Conservation (phyloP, 2,113 vertebrate genomes). For the Engystomops pustulosus region DNA sequence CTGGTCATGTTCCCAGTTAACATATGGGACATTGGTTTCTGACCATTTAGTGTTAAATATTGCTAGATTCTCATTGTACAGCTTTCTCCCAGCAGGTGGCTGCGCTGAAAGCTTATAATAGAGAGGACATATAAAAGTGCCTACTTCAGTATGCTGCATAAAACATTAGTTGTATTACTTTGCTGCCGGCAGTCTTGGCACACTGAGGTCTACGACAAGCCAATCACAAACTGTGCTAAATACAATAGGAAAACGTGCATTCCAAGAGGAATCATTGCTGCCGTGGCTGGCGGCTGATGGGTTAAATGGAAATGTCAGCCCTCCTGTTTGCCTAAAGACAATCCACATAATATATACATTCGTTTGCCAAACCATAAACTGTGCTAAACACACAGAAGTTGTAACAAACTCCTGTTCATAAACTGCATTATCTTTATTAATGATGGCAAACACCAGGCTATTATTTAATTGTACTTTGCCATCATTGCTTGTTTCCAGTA, state of each 20-base stretch:
- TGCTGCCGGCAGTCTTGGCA: constrained; percentile 40
- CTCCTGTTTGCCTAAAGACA: constrained; percentile 20
- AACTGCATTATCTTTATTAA: constrained; percentile 44
- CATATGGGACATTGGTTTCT: constrained; percentile 23
- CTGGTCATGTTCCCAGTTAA: constrained; percentile 19
- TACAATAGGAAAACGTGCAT: background rate
- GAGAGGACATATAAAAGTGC: constrained; percentile 42
- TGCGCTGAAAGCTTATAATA: constrained; percentile 31
- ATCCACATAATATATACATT: constrained; percentile 24
- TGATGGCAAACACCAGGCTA: constrained; percentile 35
- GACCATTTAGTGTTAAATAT: constrained; percentile 41
- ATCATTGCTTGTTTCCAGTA: constrained; percentile 60
- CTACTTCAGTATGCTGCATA: constrained; percentile 44
- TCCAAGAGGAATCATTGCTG: background rate
- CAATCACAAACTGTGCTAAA: constrained; percentile 30
- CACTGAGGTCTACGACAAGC: constrained; percentile 22
- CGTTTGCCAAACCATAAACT: constrained; percentile 39
- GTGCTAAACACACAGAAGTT: constrained; percentile 27
- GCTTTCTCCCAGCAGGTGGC: constrained; percentile 40
- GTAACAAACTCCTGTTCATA: constrained; percentile 56
- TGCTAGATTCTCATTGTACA: constrained; percentile 41
- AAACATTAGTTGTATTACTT: constrained; percentile 39
- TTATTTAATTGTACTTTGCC: constrained; percentile 53
- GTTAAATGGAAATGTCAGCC: constrained; percentile 18
- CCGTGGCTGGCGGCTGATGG: background rate